phyloP scores from a whole-genome alignment of 2,888 invertebrate genomes.

The Priocnemis perturbator region DNA sequence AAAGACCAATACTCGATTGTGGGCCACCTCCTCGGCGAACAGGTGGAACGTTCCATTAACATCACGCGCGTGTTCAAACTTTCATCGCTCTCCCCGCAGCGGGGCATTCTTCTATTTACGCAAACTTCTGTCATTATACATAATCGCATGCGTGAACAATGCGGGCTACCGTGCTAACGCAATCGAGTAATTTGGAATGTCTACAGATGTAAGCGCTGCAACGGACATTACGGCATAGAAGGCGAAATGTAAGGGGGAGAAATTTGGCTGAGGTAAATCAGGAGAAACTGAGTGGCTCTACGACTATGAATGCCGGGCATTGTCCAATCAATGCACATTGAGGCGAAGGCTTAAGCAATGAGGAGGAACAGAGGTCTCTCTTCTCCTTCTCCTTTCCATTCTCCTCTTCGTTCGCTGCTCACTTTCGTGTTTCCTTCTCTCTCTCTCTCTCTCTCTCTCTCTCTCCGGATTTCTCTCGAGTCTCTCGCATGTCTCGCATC shows the following conservation, averaged over 20 bases:
- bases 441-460: constrained; percentile 12
- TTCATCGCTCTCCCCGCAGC: background rate
- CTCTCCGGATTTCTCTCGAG: constrained; percentile 22
- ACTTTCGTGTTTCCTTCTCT: constrained; percentile 15
- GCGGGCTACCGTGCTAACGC: no score
- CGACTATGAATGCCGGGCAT: constrained; percentile 58
- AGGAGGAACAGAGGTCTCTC: constrained; percentile 28
- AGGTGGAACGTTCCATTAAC: constrained; percentile 4
- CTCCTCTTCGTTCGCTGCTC: constrained; percentile 11
- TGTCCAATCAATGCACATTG: constrained; percentile 72
- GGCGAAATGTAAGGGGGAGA: constrained; percentile 20
- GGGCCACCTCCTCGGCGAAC: constrained; percentile 22
- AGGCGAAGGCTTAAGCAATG: constrained; percentile 54
- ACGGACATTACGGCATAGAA: constrained; percentile 3
- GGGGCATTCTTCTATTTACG: no score
- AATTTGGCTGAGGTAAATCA: constrained; percentile 32
- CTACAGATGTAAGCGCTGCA: constrained; percentile 14
- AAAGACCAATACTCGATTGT: constrained; percentile 25
- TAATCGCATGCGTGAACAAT: no score
- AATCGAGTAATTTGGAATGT: constrained; percentile 19
- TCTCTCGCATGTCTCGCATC: background rate
- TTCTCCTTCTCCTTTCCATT: no score
- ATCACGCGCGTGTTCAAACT: background rate
- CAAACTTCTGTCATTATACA: no score
- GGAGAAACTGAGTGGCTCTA: constrained; percentile 40